Evolutionary conservation across 2,113 vertebrate species (phyloP).

Genomic region (Petaurus breviceps): DNA sequence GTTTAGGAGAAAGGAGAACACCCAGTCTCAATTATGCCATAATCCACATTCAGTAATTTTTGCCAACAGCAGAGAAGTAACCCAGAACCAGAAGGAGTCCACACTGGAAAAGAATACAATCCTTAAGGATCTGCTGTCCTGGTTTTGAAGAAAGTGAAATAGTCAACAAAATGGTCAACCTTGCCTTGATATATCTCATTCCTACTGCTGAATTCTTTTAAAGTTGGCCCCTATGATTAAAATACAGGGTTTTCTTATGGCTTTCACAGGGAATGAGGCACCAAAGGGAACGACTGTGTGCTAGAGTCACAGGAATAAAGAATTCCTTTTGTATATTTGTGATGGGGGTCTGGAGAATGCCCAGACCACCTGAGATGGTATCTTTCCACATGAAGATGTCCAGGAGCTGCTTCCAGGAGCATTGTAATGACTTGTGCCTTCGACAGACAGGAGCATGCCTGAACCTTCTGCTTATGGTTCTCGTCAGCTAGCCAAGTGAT

Average conservation of each 20-base stretch:
- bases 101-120: conserved; percentile 51
- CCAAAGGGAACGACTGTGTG: conserved; percentile 33
- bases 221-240: background rate
- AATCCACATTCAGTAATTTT: conserved; percentile 6
- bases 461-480: background rate
- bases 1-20: conserved; percentile 37
- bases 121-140: conserved; percentile 38
- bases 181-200: conserved; percentile 72
- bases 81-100: conserved; percentile 9
- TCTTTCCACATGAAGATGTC: background rate
- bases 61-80: background rate
- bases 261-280: conserved; percentile 33
- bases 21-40: rapidly evolving
- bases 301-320: conserved; percentile 11
- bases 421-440: background rate
- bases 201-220: conserved; percentile 53
- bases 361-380: background rate
- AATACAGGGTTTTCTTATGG: conserved; percentile 39
- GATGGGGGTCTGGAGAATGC: background rate
- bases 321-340: background rate
- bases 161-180: conserved; percentile 77
- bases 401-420: background rate
- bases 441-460: background rate
- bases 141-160: conserved; percentile 69
- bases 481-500: background rate